Base-by-base conservation (phyloP, 2,797 vertebrate species). In the Periophthalmus magnuspinnatus region DNA sequence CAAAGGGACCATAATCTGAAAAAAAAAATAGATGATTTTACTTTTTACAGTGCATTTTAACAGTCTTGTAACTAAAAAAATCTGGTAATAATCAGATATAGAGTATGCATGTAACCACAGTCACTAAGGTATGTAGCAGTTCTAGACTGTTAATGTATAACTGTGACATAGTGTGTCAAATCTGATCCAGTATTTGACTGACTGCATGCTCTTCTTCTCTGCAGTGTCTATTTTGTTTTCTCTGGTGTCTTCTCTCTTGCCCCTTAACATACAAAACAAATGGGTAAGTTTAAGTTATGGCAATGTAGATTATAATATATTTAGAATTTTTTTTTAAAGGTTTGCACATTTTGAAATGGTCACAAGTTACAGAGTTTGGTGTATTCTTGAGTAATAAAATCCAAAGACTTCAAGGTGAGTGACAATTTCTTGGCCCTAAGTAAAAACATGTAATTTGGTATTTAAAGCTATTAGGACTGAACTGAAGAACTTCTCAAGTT, bases 191-290 rank as follows among this genome's bases (percentile, higher is more conserved):
- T 57, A 69, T 81, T 73, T 64, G 76, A 85, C 80, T 75, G 48
- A 70, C 81, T 79, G 78, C 86, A 85, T 83, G 86, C n/a, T 36
- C 32, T 19, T 67, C 71, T n/a, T 68, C 71, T 76, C 59, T 76
- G 67, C 55, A 34, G 63, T 68, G 69, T 65, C 61, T 64, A 50
- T 71, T 70, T 63, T 17, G 65, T 77, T 67, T 68, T 33, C 10
- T 11, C 5, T 24, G 57, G 19, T 56, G 69, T 59, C 28, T 28
- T 28, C 28, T 28, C 3, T 28, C 28, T 68, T 62, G 38, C 79
- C 67, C 58, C 47, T 1, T 21, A 55, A 56, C 55, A 41, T 11
- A 71, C 67, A 60, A 70, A 67, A 45, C 38, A 13, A 28, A 28
- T 16, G 47, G 13, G 0, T 28, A 47, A 19, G 13, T 22, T 13